These are phyloP conservation scores for Haemorhous mexicanus DNA, from an alignment of 2,113 vertebrate species.

Conservation along the genomic window DNA sequence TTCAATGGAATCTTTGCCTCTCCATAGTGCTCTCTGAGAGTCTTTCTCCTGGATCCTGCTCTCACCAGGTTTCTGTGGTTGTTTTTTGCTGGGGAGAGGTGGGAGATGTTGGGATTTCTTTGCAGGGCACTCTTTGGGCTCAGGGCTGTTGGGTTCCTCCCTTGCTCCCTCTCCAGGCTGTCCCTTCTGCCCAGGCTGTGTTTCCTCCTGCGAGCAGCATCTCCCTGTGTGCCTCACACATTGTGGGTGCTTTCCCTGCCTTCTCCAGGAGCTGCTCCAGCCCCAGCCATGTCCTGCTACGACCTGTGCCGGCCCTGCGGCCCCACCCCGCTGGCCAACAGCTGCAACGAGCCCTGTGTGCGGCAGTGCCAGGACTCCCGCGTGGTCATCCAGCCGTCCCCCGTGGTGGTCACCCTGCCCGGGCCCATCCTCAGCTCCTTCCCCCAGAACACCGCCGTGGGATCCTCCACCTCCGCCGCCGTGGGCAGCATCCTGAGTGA, in stretches of 20 bases:
- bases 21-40: not conserved
- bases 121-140: not conserved
- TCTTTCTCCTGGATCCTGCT: not conserved
- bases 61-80: not conserved
- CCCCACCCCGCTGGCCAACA: not conserved
- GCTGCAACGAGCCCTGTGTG: constrained; percentile 11
- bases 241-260: not conserved
- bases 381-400: not conserved
- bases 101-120: not conserved
- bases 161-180: not conserved
- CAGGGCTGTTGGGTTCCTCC: not conserved
- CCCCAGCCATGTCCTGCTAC: not conserved
- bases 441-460: not conserved
- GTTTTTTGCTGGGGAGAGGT: not conserved
- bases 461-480: not conserved
- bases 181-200: too few species aligned
- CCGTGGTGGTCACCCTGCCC: constrained; percentile 12
- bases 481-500: not conserved
- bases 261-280: not conserved
- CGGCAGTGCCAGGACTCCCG: constrained; percentile 34
- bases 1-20: not conserved
- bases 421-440: constrained; percentile 55
- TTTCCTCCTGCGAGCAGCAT: not conserved
- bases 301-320: not conserved
- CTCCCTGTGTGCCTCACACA: not conserved